Base-by-base conservation (phyloP, 2,113 vertebrate species). In the Nycticryphes semicollaris region DNA sequence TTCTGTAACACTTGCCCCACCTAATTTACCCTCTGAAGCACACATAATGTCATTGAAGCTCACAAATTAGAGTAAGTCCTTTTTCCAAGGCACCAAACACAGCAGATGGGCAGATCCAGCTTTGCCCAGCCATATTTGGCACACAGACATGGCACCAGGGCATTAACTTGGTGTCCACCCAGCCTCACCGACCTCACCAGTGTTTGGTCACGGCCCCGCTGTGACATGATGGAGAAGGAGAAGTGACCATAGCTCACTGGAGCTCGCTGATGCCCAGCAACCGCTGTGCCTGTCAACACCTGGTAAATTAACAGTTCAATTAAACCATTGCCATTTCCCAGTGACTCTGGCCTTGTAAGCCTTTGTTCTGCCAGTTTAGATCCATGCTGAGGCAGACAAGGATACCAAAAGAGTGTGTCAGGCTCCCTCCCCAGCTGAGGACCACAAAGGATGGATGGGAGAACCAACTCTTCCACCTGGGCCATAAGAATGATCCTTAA, bases 191-290 rank as follows among this genome's bases (percentile, higher is more conserved):
- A 39, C 43, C 30, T 10, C 9, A 13, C 35, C 41, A 22, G 9
- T 2, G 8, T 4, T 41, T 11, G 9, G 27, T 7, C 28, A 4
- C 1, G 8, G 20, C 35, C 51, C 30, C 22, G 3, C 28, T 14
- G 7, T 25, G 3, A 54, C 11, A 1, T 9, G 39, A 25, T 19
- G 59, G 30, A 53, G 56, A 83, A 83, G 84, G 30, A 66, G 79
- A 48, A 35, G 31, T 11, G 35, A 43, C 24, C 41, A 4, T 0
- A 57, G 54, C 54, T 57, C 54, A 21, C 19, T 21, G 31, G 2
- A 4, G 53, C 30, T 56, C 30, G 7, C 41, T 41, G 41, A 41
- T 41, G 41, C 43, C 43, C 30, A 3, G 30, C 19, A 18, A 31
- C 54, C 31, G 31, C 31, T 5, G 19, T 57, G 35, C 14, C 9